Conservation (phyloP, 2,888 invertebrate species). For the Villa cingulata region DNA sequence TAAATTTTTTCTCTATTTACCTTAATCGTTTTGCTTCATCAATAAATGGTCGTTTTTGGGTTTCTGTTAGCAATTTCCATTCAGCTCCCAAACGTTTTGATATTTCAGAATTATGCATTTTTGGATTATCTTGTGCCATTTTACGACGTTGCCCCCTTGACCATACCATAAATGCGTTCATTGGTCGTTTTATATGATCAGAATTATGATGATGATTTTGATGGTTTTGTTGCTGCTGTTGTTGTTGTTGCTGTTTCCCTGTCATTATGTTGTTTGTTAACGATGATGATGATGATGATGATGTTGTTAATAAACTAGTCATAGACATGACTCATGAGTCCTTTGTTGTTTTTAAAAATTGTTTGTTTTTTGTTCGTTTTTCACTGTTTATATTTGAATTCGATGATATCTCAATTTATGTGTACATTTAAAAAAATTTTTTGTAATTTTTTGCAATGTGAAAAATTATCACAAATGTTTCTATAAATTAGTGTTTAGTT, state of each 20-base stretch:
- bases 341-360: too few species aligned
- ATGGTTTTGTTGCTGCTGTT: too few species aligned
- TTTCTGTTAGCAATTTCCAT: constrained; percentile 81
- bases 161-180: constrained; percentile 98
- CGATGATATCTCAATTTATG: too few species aligned
- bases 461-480: too few species aligned
- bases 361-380: too few species aligned
- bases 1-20: too few species aligned
- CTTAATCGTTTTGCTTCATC: constrained; percentile 87
- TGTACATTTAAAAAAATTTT: too few species aligned
- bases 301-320: not conserved
- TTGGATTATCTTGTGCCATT: constrained; percentile 90
- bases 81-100: constrained; percentile 81
- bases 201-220: constrained; percentile 33
- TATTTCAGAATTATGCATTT: too few species aligned
- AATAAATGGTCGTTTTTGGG: constrained; percentile 86
- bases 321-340: too few species aligned
- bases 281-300: not conserved
- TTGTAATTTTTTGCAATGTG: too few species aligned
- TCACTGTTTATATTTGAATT: too few species aligned
- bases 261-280: not conserved
- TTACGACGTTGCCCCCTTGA: constrained; percentile 82
- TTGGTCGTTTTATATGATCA: constrained; percentile 86
- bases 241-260: not conserved
- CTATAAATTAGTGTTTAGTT: too few species aligned